These are phyloP conservation scores for Acanthurus lineatus DNA, from an alignment of 2,797 vertebrate species.

Conservation along the genomic window DNA sequence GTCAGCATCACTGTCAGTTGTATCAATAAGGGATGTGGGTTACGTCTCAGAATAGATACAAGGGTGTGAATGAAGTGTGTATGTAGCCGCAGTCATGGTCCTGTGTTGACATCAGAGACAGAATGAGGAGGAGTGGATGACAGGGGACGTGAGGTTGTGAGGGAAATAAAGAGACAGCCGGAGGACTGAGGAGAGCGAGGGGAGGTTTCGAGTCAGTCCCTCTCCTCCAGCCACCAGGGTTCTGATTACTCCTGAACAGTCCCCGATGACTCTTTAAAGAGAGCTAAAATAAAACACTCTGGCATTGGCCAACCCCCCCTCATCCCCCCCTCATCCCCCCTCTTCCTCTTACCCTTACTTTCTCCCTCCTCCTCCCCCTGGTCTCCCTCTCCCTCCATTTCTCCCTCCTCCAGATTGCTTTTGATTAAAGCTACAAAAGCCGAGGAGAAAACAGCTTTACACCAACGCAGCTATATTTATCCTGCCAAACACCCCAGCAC, in stretches of 20 bases:
- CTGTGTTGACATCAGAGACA: constrained; percentile 44
- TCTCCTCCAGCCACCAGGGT: constrained; percentile 77
- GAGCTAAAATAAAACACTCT: constrained; percentile 85
- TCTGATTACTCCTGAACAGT: constrained; percentile 82
- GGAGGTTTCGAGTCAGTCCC: constrained; percentile 54
- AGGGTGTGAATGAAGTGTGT: constrained; percentile 47
- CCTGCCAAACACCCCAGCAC: constrained; percentile 82
- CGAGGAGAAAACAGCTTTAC: constrained; percentile 82
- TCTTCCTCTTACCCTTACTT: constrained; percentile 31
- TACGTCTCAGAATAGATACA: constrained; percentile 55
- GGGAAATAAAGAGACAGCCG: constrained; percentile 50
- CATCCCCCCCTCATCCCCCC: not conserved
- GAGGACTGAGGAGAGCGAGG: constrained; percentile 44
- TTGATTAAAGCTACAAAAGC: constrained; percentile 88
- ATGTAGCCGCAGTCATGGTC: constrained; percentile 27
- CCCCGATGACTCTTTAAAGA: constrained; percentile 82
- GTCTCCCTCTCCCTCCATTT: constrained; percentile 64
- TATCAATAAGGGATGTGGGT: constrained; percentile 43
- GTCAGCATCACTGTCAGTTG: constrained; percentile 41
- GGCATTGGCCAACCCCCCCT: constrained; percentile 65
- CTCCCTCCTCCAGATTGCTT: constrained; percentile 87
- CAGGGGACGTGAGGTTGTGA: constrained; percentile 53
- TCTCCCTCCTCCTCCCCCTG: constrained; percentile 17
- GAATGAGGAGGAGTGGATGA: constrained; percentile 51
- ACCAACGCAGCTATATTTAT: constrained; percentile 88